These are phyloP conservation scores for Biston betularia DNA, from an alignment of 2,888 invertebrate species.

Conservation along the genomic window DNA sequence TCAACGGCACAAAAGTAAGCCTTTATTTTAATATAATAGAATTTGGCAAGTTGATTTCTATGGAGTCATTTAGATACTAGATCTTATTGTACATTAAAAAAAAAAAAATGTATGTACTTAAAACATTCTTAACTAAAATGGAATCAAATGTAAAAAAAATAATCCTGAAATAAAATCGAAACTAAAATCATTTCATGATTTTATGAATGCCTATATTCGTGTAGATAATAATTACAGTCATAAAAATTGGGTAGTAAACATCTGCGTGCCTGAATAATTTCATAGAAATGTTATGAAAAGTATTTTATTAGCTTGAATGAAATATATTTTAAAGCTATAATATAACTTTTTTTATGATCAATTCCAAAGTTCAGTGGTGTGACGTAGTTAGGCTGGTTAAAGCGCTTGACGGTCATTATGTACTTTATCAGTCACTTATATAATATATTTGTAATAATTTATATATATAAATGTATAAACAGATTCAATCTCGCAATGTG, in stretches of 20 bases:
- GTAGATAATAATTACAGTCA: no score
- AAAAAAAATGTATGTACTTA: no score
- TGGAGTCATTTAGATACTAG: slow-evolving; percentile 34
- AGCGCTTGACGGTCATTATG: neutral
- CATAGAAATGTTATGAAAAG: slow-evolving; percentile 5
- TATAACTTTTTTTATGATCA: slow-evolving; percentile 35
- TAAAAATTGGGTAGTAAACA: no score
- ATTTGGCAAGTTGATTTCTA: slow-evolving; percentile 13
- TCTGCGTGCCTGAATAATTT: slow-evolving; percentile 3
- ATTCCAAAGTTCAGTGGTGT: slow-evolving; percentile 40
- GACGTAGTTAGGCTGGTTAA: slow-evolving; percentile 45
- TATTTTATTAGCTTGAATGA: slow-evolving; percentile 41
- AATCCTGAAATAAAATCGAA: no score
- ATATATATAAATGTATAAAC: neutral
- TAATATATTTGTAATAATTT: no score
- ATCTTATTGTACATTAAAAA: neutral
- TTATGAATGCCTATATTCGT: no score
- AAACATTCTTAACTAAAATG: no score
- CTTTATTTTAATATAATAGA: slow-evolving; percentile 13
- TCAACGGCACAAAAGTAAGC: slow-evolving; percentile 90
- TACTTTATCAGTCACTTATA: neutral
- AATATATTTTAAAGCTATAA: slow-evolving; percentile 26
- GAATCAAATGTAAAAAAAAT: no score
- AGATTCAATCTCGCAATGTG: neutral
- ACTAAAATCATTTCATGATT: no score